Conservation (phyloP, 2,113 vertebrate genomes). For the Mus spicilegus region DNA sequence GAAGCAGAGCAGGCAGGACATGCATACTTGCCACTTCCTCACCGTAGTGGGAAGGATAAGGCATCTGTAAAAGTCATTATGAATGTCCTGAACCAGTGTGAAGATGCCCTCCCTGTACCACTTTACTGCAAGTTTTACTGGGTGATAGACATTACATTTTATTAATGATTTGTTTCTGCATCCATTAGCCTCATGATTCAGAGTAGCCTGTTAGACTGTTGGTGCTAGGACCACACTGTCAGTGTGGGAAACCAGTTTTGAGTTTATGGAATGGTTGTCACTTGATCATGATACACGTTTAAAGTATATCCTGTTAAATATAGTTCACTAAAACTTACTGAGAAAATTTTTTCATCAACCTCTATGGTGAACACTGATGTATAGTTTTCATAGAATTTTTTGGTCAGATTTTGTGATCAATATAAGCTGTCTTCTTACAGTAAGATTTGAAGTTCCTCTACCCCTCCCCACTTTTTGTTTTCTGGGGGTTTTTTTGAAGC, state of each 20-base stretch:
- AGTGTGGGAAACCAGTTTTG: neutral
- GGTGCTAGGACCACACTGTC: slow-evolving; percentile 29
- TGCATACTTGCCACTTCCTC: neutral
- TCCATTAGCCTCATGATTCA: neutral
- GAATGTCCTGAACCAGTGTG: neutral
- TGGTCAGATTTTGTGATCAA: neutral
- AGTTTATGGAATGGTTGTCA: neutral
- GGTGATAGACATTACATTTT: neutral
- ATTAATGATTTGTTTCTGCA: neutral
- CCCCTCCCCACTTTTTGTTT: too few relatives aligned
- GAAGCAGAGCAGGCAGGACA: neutral
- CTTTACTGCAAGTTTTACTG: neutral
- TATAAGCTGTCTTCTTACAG: neutral
- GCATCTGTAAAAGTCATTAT: neutral
- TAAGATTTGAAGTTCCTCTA: neutral
- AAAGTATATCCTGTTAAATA: neutral
- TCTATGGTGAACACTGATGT: neutral
- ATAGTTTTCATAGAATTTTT: neutral
- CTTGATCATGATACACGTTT: neutral
- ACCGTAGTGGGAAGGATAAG: neutral
- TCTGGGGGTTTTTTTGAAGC: too few relatives aligned
- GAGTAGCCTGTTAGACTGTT: neutral
- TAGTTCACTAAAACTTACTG: neutral
- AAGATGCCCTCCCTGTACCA: neutral
- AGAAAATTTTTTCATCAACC: neutral